These are phyloP conservation scores for Cataglyphis altisquamis DNA, from an alignment of 2,888 invertebrate genomes.

Conservation along the genomic window DNA sequence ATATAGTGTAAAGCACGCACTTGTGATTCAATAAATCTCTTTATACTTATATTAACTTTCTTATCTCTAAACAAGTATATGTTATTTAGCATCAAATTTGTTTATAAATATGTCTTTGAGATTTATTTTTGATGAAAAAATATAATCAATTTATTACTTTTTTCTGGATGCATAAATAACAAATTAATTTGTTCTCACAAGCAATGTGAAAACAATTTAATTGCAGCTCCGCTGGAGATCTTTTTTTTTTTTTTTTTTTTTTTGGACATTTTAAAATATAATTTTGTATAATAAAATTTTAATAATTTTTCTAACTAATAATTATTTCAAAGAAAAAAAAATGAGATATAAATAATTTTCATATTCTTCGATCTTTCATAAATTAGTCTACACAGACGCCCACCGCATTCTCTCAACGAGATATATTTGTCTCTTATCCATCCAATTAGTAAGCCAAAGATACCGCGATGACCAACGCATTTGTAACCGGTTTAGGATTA, in stretches of 20 bases:
- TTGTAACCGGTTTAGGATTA: slow-evolving; percentile 77
- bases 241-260: neutral
- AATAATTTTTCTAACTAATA: neutral
- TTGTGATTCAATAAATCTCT: neutral
- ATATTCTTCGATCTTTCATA: neutral
- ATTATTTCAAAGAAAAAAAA: neutral
- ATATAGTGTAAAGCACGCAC: neutral
- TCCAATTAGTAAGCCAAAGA: slow-evolving; percentile 78
- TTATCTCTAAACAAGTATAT: neutral
- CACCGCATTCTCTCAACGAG: slow-evolving; percentile 38
- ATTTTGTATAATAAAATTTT: neutral
- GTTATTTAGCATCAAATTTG: neutral
- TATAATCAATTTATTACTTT: neutral
- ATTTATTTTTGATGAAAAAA: neutral
- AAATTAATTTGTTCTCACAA: neutral
- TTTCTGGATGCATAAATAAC: neutral
- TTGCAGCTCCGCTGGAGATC: neutral
- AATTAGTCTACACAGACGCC: slow-evolving; percentile 57
- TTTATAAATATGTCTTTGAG: neutral
- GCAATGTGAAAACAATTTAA: neutral
- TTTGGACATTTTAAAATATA: neutral
- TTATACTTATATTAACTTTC: neutral
- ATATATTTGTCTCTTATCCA: slow-evolving; percentile 76
- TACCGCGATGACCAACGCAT: slow-evolving; percentile 76
- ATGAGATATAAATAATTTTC: slow-evolving; percentile 23